Conservation (phyloP, 2,888 invertebrate species). For the Andrena hattorfiana region DNA sequence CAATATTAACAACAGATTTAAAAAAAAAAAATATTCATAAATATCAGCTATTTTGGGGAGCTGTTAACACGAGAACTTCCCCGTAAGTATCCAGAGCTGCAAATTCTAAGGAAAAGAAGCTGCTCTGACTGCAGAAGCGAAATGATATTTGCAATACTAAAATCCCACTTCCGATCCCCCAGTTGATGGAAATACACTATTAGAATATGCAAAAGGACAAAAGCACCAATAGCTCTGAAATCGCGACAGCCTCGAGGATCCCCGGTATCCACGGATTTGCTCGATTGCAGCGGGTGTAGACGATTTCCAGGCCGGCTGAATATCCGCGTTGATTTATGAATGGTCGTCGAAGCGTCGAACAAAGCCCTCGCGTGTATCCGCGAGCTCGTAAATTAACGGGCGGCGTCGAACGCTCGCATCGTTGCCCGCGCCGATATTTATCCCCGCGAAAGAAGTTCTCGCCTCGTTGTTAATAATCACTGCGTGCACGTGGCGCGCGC, state of each 20-base stretch:
- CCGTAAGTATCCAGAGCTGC: too few species aligned
- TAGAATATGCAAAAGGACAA: too few species aligned
- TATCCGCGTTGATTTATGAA: conserved; percentile 12
- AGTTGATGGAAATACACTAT: background rate
- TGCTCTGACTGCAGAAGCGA: too few species aligned
- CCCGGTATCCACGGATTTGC: background rate
- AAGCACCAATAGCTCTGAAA: background rate
- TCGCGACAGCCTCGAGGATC: background rate
- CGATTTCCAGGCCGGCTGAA: background rate
- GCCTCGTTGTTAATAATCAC: conserved; percentile 7
- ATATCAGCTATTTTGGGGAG: too few species aligned
- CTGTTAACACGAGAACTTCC: too few species aligned
- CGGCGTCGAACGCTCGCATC: background rate
- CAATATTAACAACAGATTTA: too few species aligned
- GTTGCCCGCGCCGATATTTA: background rate
- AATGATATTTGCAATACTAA: background rate
- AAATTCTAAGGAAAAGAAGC: too few species aligned
- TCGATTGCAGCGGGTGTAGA: background rate
- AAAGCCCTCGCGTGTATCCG: background rate
- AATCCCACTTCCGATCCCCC: background rate
- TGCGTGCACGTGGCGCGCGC: background rate
- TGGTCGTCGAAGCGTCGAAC: conserved; percentile 5
- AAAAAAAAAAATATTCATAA: too few species aligned
- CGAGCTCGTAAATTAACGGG: background rate
- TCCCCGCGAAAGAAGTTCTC: background rate